A percentile compares a stretch with the other conserved stretches of the same genome.
Evolutionary conservation across 2,888 invertebrate species (phyloP).

Genomic region (Elysia crispata): DNA sequence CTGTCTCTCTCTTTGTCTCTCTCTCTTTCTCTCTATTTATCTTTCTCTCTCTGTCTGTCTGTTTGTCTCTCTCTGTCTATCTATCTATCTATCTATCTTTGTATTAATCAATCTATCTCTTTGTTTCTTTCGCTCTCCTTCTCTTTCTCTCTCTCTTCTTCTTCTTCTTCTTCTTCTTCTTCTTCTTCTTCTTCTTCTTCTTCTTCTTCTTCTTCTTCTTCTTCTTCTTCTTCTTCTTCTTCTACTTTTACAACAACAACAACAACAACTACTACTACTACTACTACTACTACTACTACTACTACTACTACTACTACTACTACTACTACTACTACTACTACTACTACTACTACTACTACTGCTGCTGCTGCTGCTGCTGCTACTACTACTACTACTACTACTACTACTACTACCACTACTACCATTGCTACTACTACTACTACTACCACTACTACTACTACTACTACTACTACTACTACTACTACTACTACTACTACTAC

Average conservation of each 20-base stretch:
- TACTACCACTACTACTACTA: constrained; percentile 45
- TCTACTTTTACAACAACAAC: too few species aligned
- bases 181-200: neutral
- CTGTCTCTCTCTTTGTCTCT: too few species aligned
- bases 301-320: constrained; percentile 44
- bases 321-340: constrained; percentile 43
- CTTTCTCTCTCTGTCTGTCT: too few species aligned
- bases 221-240: too few species aligned
- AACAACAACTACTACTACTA: constrained; percentile 11
- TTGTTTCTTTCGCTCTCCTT: too few species aligned
- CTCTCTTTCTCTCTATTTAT: too few species aligned
- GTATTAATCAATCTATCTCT: too few species aligned
- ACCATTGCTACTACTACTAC: constrained; percentile 42
- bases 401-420: constrained; percentile 31
- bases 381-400: constrained; percentile 25
- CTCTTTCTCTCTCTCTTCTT: too few species aligned
- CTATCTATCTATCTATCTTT: too few species aligned
- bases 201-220: too few species aligned
- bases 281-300: constrained; percentile 30
- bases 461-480: constrained; percentile 46
- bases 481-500: constrained; percentile 41
- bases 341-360: constrained; percentile 46
- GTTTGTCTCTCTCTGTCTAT: too few species aligned
- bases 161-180: too few species aligned
- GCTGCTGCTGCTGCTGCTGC: constrained; percentile 37